These are phyloP conservation scores for Alces alces DNA, from an alignment of 2,113 vertebrate species.

Conservation along the genomic window DNA sequence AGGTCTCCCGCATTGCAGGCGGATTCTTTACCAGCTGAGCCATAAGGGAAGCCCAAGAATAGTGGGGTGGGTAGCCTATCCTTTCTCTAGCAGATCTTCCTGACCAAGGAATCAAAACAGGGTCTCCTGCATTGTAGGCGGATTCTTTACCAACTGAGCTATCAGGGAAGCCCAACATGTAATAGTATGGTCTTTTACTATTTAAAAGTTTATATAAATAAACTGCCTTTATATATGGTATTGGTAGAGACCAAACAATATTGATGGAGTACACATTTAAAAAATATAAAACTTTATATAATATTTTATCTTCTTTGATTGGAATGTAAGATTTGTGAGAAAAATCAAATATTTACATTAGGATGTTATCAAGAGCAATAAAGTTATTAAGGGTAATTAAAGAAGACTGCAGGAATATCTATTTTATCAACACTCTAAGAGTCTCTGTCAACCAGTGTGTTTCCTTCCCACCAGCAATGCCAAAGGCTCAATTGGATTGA, in stretches of 20 bases:
- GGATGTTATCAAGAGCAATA: neutral
- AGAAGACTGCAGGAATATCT: neutral
- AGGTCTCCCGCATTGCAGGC: neutral
- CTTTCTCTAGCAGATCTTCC: neutral
- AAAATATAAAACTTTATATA: neutral
- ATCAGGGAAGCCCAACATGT: neutral
- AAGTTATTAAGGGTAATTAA: neutral
- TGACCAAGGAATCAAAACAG: accelerated
- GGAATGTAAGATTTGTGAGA: neutral
- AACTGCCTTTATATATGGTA: neutral
- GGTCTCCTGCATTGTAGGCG: neutral
- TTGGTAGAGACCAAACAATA: neutral
- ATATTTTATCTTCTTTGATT: neutral
- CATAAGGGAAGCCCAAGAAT: neutral
- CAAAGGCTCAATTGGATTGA: neutral
- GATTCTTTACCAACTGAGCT: neutral
- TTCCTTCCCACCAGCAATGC: neutral
- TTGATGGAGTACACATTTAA: neutral
- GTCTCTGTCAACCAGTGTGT: neutral
- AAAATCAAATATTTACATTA: constrained; percentile 29
- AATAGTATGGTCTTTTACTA: neutral
- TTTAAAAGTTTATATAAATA: constrained; percentile 35
- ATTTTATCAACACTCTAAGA: neutral
- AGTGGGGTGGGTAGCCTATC: neutral
- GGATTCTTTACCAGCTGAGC: neutral